Percentiles rank a stretch among this genome's conserved stretches.
phyloP scores from a whole-genome alignment of 2,888 invertebrate genomes.

The Lissonota sp. region DNA sequence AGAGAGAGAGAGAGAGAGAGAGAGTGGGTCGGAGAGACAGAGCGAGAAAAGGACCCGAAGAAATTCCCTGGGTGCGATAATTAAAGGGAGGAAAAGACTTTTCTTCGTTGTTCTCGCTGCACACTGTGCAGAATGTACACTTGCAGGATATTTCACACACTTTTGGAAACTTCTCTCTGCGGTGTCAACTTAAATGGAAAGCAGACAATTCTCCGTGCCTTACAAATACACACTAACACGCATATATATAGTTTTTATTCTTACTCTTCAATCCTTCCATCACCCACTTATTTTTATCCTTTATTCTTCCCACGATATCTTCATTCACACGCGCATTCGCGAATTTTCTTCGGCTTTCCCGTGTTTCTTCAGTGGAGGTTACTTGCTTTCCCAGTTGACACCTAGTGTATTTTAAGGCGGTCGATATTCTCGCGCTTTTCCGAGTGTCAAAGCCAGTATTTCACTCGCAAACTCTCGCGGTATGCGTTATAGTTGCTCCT shows the following conservation, averaged over 20 bases:
- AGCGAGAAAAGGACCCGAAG: too few relatives aligned
- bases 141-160: conserved; percentile 16
- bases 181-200: conserved; percentile 64
- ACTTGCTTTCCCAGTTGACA: conserved; percentile 43
- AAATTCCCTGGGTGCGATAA: conserved; percentile 42
- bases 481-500: conserved; percentile 3
- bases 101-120: conserved; percentile 44
- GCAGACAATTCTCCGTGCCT: conserved; percentile 25
- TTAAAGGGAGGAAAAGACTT: conserved; percentile 52
- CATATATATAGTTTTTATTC: conserved; percentile 15
- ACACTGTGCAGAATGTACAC: conserved; percentile 30
- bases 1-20: too few relatives aligned
- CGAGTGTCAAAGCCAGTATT: conserved; percentile 32
- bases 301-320: conserved; percentile 33
- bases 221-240: not conserved
- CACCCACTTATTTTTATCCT: not conserved
- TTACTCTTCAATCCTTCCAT: not conserved
- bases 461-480: conserved; percentile 12
- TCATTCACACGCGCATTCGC: conserved; percentile 42
- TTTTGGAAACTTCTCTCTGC: conserved; percentile 43
- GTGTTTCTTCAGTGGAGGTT: conserved; percentile 35
- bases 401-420: conserved; percentile 28
- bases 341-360: not conserved
- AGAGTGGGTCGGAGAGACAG: too few relatives aligned
- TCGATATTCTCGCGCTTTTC: not conserved